phyloP scores from a whole-genome alignment of 53 echinoderm and acorn worm species.

The Henricia sp. region DNA sequence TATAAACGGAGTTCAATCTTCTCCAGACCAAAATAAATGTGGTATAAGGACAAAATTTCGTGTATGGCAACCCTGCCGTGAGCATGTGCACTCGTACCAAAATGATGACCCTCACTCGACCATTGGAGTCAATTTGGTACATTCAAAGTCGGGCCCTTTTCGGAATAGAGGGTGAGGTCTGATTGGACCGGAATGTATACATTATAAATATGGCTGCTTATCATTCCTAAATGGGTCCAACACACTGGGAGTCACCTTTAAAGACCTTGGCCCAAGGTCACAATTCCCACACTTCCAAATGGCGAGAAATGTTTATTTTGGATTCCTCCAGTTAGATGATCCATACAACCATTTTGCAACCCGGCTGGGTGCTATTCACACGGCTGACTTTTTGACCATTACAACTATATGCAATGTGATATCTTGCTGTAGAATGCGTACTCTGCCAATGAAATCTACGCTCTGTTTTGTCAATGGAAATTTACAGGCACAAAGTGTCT shows the following conservation, averaged over 20 bases:
- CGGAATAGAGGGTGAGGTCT: not conserved
- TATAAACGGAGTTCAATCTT: no score
- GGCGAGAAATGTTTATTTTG: constrained; percentile 27
- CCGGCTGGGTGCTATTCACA: no score
- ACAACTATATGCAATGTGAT: no score
- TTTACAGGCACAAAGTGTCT: no score
- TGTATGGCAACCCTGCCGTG: no score
- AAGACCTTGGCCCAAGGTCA: not conserved
- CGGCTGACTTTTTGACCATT: no score
- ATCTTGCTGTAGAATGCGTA: no score
- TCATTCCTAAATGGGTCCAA: not conserved
- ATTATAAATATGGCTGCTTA: not conserved
- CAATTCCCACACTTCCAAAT: not conserved
- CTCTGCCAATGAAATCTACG: no score
- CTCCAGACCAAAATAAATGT: no score
- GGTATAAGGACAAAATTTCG: no score
- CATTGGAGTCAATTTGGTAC: not conserved
- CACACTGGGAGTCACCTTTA: not conserved
- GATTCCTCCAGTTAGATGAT: not conserved
- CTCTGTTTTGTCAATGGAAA: no score
- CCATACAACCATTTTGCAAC: not conserved
- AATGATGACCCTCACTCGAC: not conserved
- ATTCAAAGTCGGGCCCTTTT: not conserved
- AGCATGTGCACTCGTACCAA: no score
- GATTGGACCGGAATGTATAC: not conserved